Percentiles rank a stretch among this genome's conserved stretches.
Conservation (phyloP, 2,113 vertebrate species). For the Chamaetylas fuelleborni region DNA sequence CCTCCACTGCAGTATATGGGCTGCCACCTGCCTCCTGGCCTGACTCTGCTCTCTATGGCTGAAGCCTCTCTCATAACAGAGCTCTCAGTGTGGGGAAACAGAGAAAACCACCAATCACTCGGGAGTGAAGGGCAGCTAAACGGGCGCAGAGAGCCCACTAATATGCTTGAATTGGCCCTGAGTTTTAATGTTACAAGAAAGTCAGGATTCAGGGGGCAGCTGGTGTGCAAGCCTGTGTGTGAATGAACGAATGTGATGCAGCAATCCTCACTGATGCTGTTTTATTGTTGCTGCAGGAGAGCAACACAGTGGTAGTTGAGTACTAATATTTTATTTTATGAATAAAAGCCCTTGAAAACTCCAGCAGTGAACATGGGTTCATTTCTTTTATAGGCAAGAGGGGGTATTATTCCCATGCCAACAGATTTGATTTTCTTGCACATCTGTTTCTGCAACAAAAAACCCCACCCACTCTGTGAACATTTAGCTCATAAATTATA, state of each 20-base stretch:
- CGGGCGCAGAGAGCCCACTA: not conserved
- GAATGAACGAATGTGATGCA: not conserved
- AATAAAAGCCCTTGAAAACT: slow-evolving; percentile 66
- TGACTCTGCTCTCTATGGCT: fast-evolving
- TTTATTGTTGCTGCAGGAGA: slow-evolving; percentile 66
- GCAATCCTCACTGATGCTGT: slow-evolving; percentile 30
- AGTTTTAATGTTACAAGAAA: slow-evolving; percentile 40
- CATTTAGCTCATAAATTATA: slow-evolving; percentile 71
- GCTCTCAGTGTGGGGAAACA: not conserved
- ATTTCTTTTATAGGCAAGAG: slow-evolving; percentile 68
- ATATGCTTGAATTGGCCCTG: not conserved
- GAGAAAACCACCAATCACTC: not conserved
- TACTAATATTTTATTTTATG: slow-evolving; percentile 70
- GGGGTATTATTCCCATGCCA: slow-evolving; percentile 64
- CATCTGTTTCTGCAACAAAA: slow-evolving; percentile 71
- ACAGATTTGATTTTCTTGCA: slow-evolving; percentile 67
- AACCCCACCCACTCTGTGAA: slow-evolving; percentile 48
- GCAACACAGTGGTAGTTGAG: slow-evolving; percentile 35
- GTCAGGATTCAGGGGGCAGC: slow-evolving; percentile 4
- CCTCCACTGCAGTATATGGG: not conserved
- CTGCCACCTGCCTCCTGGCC: slow-evolving; percentile 8
- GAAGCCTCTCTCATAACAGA: not conserved
- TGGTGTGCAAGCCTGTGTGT: not conserved
- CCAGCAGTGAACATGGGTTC: slow-evolving; percentile 55
- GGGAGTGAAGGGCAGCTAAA: not conserved